Evolutionary conservation across 2,888 invertebrate genomes (phyloP).

Genomic region (Stenodema calcarata): DNA sequence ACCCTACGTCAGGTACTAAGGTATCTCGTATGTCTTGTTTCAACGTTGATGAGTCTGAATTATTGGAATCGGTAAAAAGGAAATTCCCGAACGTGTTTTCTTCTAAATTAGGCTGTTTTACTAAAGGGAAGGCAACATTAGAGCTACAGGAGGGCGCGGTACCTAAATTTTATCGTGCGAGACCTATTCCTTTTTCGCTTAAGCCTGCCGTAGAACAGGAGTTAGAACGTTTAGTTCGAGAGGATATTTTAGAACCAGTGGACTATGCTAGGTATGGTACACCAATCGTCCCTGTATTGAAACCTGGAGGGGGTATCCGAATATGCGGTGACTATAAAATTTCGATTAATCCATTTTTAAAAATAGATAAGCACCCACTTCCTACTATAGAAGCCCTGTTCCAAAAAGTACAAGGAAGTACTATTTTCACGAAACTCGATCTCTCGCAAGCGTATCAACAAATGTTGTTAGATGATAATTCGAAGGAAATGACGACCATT

Average conservation of each 20-base stretch:
- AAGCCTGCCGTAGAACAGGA: slow-evolving; percentile 56
- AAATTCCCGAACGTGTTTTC: slow-evolving; percentile 47
- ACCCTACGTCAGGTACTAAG: background rate
- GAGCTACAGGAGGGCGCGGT: slow-evolving; percentile 52
- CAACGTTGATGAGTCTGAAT: background rate
- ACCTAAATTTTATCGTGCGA: slow-evolving; percentile 56
- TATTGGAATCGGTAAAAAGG: background rate
- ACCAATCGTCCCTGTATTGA: slow-evolving; percentile 60
- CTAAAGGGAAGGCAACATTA: slow-evolving; percentile 29
- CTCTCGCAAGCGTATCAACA: slow-evolving; percentile 49
- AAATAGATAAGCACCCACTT: slow-evolving; percentile 50
- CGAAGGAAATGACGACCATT: background rate
- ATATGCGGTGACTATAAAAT: slow-evolving; percentile 57
- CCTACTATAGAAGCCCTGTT: slow-evolving; percentile 50
- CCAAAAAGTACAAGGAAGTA: slow-evolving; percentile 54
- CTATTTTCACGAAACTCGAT: slow-evolving; percentile 47
- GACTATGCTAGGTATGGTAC: slow-evolving; percentile 58
- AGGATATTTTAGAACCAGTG: slow-evolving; percentile 56
- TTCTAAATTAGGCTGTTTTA: slow-evolving; percentile 51
- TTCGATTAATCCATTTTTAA: slow-evolving; percentile 34
- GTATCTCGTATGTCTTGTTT: background rate
- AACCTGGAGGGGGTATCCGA: slow-evolving; percentile 59
- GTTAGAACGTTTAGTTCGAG: slow-evolving; percentile 55
- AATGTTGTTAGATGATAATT: slow-evolving; percentile 57
- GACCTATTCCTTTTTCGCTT: slow-evolving; percentile 57